Percentiles rank a stretch among this genome's conserved stretches.
These are phyloP conservation scores for Parambassis ranga DNA, from an alignment of 2,797 vertebrate genomes.

Conservation along the genomic window DNA sequence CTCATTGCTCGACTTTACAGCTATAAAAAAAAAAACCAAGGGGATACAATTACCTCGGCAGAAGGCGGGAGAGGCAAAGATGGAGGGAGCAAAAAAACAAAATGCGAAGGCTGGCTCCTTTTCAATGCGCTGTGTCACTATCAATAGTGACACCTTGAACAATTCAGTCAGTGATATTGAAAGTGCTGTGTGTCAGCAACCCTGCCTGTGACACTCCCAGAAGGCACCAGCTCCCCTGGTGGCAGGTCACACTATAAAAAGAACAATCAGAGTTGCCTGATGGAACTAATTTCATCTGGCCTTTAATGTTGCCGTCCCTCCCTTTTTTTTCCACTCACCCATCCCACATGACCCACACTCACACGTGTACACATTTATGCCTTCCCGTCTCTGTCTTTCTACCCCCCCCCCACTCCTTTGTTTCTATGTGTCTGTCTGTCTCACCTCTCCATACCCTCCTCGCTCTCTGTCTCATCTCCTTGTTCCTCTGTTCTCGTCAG, in stretches of 20 bases:
- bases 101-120: constrained; percentile 68
- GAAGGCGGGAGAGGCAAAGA: constrained; percentile 39
- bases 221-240: constrained; percentile 69
- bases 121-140: constrained; percentile 66
- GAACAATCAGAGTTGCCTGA: constrained; percentile 75
- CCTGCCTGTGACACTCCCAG: constrained; percentile 67
- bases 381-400: constrained; percentile 19
- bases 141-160: constrained; percentile 80
- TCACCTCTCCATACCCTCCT: constrained; percentile 58
- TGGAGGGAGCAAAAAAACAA: constrained; percentile 47
- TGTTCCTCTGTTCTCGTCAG: constrained; percentile 50
- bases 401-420: neutral
- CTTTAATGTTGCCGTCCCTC: constrained; percentile 65
- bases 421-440: constrained; percentile 35
- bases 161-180: constrained; percentile 78
- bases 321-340: constrained; percentile 22
- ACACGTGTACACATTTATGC: constrained; percentile 13
- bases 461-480: constrained; percentile 40
- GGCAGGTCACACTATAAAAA: constrained; percentile 78
- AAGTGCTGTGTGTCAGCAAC: constrained; percentile 76
- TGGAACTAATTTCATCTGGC: constrained; percentile 81
- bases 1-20: constrained; percentile 16
- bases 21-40: constrained; percentile 44
- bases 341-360: neutral
- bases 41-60: constrained; percentile 19